phyloP scores from a whole-genome alignment of 2,797 vertebrate species.

The Catharus ustulatus region DNA sequence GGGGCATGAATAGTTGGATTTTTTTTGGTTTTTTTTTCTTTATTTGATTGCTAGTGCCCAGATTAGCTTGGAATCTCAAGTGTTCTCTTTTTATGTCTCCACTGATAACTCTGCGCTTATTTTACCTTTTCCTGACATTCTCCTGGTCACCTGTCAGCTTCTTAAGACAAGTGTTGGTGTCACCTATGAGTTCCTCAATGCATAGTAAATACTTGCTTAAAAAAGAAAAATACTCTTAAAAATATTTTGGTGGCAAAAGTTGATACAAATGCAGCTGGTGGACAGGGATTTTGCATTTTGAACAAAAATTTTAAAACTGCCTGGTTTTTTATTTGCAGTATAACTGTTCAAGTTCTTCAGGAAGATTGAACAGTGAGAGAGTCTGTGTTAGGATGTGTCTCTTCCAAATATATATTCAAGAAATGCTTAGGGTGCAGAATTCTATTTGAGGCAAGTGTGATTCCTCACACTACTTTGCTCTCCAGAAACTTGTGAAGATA shows the following conservation, averaged over 20 bases:
- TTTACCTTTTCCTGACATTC: neutral
- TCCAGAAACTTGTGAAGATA: neutral
- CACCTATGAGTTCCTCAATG: neutral
- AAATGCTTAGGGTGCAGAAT: conserved; percentile 7
- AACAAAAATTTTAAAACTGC: neutral
- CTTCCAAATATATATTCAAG: neutral
- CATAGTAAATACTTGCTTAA: neutral
- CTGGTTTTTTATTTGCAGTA: neutral
- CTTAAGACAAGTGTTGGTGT: neutral
- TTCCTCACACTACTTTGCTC: neutral
- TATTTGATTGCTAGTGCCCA: neutral
- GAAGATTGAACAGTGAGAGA: neutral
- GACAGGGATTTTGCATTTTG: neutral
- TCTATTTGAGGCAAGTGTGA: neutral
- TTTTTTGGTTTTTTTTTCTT: neutral
- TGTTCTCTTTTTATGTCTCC: neutral
- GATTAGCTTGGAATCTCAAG: neutral
- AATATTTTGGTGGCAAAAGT: neutral
- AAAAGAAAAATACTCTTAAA: neutral
- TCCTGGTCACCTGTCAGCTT: neutral
- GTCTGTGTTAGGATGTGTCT: neutral
- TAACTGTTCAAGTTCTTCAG: neutral
- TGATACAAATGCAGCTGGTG: neutral
- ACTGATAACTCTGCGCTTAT: neutral
- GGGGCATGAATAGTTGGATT: neutral